Evolutionary conservation across 2,888 invertebrate genomes (phyloP).

Genomic region (Octodonta nipae): DNA sequence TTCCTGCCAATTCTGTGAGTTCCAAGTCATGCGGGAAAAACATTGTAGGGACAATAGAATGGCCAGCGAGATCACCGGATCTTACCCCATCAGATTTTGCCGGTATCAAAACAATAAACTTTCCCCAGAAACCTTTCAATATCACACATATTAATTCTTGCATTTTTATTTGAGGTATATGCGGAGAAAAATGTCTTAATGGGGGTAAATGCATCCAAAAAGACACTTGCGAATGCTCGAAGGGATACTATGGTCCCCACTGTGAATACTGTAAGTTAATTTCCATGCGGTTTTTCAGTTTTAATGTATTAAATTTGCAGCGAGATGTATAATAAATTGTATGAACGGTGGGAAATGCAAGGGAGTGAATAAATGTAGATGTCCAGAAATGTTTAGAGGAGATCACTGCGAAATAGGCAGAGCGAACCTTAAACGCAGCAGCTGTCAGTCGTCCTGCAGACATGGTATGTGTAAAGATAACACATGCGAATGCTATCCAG

Average conservation of each 20-base stretch:
- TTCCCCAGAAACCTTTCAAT: neutral
- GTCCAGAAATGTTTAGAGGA: conserved; percentile 70
- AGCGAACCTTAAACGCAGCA: conserved; percentile 46
- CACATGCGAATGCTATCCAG: conserved; percentile 65
- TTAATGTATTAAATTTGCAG: conserved; percentile 15
- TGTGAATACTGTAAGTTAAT: conserved; percentile 78
- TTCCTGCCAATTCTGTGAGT: no score
- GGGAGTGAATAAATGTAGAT: conserved; percentile 80
- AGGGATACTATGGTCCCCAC: conserved; percentile 77
- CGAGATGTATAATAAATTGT: conserved; percentile 61
- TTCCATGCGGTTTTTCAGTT: neutral
- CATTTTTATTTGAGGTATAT: conserved; percentile 56
- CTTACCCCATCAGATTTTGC: no score
- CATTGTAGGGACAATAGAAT: no score
- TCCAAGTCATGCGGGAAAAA: no score
- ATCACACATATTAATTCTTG: neutral
- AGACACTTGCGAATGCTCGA: conserved; percentile 82
- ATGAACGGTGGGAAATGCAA: conserved; percentile 81
- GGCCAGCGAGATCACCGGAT: no score
- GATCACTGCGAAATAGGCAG: conserved; percentile 84
- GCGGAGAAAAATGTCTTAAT: conserved; percentile 79
- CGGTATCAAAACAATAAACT: no score
- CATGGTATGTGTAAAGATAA: conserved; percentile 65
- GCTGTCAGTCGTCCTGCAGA: conserved; percentile 60
- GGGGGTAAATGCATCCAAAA: conserved; percentile 91